A percentile compares a stretch with the other conserved stretches of the same genome.
Conservation (phyloP, 2,113 vertebrate genomes). For the Solea solea region DNA sequence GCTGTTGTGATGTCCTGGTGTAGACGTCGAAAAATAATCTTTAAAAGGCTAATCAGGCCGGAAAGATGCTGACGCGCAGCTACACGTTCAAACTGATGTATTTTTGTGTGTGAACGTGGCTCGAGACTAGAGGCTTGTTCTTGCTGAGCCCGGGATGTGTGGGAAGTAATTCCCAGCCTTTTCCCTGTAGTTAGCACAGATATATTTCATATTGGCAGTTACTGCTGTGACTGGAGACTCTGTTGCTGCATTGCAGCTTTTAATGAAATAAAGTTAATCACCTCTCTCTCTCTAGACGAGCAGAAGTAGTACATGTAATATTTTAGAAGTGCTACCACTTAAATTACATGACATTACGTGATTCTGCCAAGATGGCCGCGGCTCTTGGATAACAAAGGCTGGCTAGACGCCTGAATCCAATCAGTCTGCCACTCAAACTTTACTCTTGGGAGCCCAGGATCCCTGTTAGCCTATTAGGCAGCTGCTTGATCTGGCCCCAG, state of each 20-base stretch:
- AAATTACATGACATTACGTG: conserved; percentile 35
- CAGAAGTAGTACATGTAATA: conserved; percentile 27
- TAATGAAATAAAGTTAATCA: conserved; percentile 63
- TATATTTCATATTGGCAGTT: conserved; percentile 58
- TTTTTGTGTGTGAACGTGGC: conserved; percentile 17
- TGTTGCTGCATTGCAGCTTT: conserved; percentile 59
- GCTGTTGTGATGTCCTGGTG: conserved; percentile 7
- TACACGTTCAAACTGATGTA: conserved; percentile 28
- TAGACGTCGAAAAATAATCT: conserved; percentile 27
- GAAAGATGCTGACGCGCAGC: conserved; percentile 46
- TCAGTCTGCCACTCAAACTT: conserved; percentile 64
- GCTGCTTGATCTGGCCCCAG: conserved; percentile 61
- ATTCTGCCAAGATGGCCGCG: conserved; percentile 35
- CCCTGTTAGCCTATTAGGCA: conserved; percentile 75
- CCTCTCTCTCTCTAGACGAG: conserved; percentile 48
- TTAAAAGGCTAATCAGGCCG: conserved; percentile 27
- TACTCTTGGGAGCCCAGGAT: conserved; percentile 47
- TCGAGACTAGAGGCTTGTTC: conserved; percentile 32
- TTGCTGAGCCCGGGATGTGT: conserved; percentile 21
- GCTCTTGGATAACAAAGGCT: conserved; percentile 50
- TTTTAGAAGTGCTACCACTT: conserved; percentile 32
- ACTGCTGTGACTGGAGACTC: conserved; percentile 44
- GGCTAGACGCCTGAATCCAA: conserved; percentile 48
- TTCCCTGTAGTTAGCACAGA: conserved; percentile 32
- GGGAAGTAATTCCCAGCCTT: conserved; percentile 39